Base-by-base conservation (phyloP, 2,888 invertebrate genomes). In the Trachelus iudaicus region DNA sequence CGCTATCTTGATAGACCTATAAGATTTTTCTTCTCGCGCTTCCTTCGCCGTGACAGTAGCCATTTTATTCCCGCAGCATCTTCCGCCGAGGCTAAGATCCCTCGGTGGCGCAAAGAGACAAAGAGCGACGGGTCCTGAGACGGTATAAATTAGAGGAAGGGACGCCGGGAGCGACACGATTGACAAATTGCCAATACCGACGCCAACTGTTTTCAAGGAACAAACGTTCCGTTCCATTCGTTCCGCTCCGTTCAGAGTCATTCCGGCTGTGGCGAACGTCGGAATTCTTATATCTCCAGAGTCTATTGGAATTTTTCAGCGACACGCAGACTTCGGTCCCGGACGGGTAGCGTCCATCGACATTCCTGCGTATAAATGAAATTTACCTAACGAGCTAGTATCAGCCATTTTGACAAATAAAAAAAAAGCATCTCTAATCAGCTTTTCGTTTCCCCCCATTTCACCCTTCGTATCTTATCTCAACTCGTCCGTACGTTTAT, bases 151-250 rank as follows among this genome's bases (percentile, higher is more conserved):
- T 71, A 71, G 71, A 71, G 12, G 33, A 12, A 34, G 11, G 71
- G 71, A 71, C 71, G 71, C 71, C 71, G 12, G 33, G 31, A 71
- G 13, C 71, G 71, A 71, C 76, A 73, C 74, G 75, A 76, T 79
- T 80, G 82, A 83, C 82, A 83, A 84, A 82, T 83, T 81, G 81
- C 75, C 79, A 79, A 84, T 84, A 79, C 81, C 79, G 75, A 79
- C 80, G 79, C 81, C 82, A 81, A 82, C 82, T 80, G 83, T 78
- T 85, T 80, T 80, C 76, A 76, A 78, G 78, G 76, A 79, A 76
- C 76, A 77, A 77, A 69, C 76, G 79, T 78, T 69, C 77, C 77
- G 75, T 79, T 76, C 81, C 79, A 79, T 77, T 81, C 82, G 77
- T 80, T 78, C 68, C 75, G 35, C 15, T 30, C 30, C 69, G 30